Evolutionary conservation across 2,113 vertebrate genomes (phyloP).

Genomic region (Ptilorrhoa leucosticta): DNA sequence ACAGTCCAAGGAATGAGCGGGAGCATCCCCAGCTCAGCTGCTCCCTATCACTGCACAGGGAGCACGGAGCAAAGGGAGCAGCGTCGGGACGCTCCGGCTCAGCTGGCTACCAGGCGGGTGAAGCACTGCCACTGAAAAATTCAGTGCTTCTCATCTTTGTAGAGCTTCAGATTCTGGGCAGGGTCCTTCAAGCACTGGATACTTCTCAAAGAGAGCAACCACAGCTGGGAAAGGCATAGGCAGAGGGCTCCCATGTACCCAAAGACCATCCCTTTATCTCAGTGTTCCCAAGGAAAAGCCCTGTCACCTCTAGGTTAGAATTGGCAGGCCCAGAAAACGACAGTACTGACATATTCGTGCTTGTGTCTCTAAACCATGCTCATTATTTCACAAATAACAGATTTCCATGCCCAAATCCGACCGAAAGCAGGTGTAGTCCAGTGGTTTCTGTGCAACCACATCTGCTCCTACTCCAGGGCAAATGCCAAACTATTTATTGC

Average conservation of each 20-base stretch:
- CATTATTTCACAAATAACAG: neutral
- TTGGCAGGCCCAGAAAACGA: neutral
- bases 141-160: neutral
- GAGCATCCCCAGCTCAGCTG: neutral
- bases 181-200: neutral
- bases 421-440: constrained; percentile 39
- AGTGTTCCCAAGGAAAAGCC: neutral
- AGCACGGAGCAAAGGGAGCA: neutral
- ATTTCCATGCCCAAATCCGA: neutral
- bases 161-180: neutral
- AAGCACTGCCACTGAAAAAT: neutral
- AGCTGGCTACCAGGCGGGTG: neutral
- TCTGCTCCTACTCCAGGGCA: constrained; percentile 27
- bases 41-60: neutral
- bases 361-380: neutral
- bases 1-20: neutral
- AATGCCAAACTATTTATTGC: constrained; percentile 41
- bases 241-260: neutral
- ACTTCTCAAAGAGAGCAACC: neutral
- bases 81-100: fast-evolving
- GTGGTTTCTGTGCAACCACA: constrained; percentile 24
- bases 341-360: fast-evolving
- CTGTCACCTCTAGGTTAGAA: neutral
- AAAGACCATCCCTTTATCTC: neutral
- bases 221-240: neutral